These are phyloP conservation scores for Alethe castanea DNA, from an alignment of 2,113 vertebrate species.

Conservation along the genomic window DNA sequence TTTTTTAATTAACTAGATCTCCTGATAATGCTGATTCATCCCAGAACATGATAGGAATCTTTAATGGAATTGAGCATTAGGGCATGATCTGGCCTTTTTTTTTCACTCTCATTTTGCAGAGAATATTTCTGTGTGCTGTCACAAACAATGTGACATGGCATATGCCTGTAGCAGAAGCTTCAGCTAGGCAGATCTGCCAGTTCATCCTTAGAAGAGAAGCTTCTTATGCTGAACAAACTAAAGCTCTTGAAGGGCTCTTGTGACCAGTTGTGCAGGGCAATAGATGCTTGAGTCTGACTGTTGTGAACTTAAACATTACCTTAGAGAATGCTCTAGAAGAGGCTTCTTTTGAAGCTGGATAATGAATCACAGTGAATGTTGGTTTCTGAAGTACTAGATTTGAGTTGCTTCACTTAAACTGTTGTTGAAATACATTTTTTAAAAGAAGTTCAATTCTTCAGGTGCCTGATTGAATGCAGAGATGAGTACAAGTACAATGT, in stretches of 20 bases:
- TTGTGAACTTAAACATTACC: not conserved
- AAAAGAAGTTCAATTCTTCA: conserved; percentile 46
- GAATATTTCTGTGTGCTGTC: not conserved
- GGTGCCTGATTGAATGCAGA: conserved; percentile 96
- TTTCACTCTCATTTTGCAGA: not conserved
- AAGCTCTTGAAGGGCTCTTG: not conserved
- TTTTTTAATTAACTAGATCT: not conserved
- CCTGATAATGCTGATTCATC: not conserved
- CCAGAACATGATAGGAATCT: not conserved
- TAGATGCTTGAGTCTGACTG: not conserved
- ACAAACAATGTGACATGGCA: not conserved
- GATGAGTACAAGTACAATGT: conserved; percentile 99
- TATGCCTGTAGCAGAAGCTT: not conserved
- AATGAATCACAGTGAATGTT: not conserved
- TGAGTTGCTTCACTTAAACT: not conserved
- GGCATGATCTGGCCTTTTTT: not conserved
- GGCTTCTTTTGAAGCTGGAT: not conserved
- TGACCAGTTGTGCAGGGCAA: not conserved
- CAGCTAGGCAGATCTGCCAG: not conserved
- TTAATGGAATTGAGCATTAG: not conserved
- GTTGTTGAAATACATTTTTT: not conserved
- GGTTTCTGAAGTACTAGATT: not conserved
- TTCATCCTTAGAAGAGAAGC: not conserved
- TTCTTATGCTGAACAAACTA: not conserved
- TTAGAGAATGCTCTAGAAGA: not conserved